These are phyloP conservation scores for Hiodon tergisus DNA, from an alignment of 2,113 vertebrate species.

Conservation along the genomic window DNA sequence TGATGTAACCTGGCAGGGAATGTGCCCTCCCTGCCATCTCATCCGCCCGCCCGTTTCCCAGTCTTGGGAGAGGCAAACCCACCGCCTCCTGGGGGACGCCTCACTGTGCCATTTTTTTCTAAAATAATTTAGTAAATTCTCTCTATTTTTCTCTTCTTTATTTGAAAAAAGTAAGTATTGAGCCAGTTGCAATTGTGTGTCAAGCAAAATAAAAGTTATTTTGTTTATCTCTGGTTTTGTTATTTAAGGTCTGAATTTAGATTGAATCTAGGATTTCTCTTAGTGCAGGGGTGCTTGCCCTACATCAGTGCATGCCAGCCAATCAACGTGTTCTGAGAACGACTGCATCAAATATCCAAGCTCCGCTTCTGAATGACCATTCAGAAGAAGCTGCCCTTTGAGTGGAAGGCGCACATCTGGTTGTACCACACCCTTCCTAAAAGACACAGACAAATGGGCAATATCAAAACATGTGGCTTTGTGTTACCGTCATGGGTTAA, in stretches of 20 bases:
- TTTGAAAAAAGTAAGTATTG: too few species aligned
- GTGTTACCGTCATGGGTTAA: too few species aligned
- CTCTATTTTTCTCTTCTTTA: too few species aligned
- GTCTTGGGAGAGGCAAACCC: background rate
- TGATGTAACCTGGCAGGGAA: background rate
- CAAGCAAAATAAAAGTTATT: too few species aligned
- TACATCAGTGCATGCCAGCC: background rate
- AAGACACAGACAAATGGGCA: slow-evolving; percentile 26
- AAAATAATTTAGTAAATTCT: too few species aligned
- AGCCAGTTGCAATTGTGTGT: too few species aligned
- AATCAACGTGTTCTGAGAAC: background rate
- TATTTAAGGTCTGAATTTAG: too few species aligned
- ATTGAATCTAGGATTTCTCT: too few species aligned
- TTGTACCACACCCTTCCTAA: slow-evolving; percentile 43
- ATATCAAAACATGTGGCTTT: background rate
- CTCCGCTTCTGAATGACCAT: slow-evolving; percentile 47
- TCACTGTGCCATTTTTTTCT: too few species aligned
- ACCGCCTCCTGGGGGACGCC: background rate
- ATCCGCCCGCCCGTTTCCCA: background rate
- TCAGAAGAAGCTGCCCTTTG: slow-evolving; percentile 51
- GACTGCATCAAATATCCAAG: slow-evolving; percentile 21
- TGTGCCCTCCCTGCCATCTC: too few species aligned
- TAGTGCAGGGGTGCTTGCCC: background rate
- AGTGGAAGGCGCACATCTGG: slow-evolving; percentile 51
- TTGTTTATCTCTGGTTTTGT: too few species aligned